Percentiles rank a stretch among this genome's conserved stretches.
phyloP scores from a whole-genome alignment of 1,140 invertebrate genomes.

The Panagrolaimus sp. region DNA sequence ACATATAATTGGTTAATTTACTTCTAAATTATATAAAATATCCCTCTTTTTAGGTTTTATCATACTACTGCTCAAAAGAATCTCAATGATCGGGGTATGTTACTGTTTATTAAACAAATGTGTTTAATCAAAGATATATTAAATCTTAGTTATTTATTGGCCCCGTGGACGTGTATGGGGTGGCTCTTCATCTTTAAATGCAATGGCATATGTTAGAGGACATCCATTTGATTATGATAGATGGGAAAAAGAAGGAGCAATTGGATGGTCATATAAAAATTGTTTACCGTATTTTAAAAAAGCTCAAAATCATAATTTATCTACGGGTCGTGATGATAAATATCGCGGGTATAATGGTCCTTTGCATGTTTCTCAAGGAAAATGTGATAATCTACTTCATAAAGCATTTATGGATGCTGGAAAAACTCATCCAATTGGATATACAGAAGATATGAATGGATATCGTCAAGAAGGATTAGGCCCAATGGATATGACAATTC shows the following conservation, averaged over 20 bases:
- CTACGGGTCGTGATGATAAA: slow-evolving; percentile 59
- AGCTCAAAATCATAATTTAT: slow-evolving; percentile 48
- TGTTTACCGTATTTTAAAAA: slow-evolving; percentile 63
- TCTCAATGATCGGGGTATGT: slow-evolving; percentile 58
- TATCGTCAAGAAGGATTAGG: slow-evolving; percentile 61
- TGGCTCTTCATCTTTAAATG: slow-evolving; percentile 87
- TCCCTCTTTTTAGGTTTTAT: slow-evolving; percentile 57
- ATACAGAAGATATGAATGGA: slow-evolving; percentile 64
- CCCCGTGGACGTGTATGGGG: slow-evolving; percentile 64
- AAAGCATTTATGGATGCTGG: slow-evolving; percentile 52
- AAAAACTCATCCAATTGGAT: slow-evolving; percentile 60
- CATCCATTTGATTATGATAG: slow-evolving; percentile 85
- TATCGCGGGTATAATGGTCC: slow-evolving; percentile 60
- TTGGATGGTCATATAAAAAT: slow-evolving; percentile 78
- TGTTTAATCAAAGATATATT: too few species aligned
- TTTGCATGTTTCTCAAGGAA: slow-evolving; percentile 60
- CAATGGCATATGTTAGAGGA: slow-evolving; percentile 91
- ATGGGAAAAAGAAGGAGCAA: slow-evolving; percentile 81
- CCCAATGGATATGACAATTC: slow-evolving; percentile 60
- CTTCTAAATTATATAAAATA: slow-evolving; percentile 9
- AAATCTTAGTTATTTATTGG: slow-evolving; percentile 60
- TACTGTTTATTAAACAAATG: too few species aligned
- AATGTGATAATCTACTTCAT: slow-evolving; percentile 60
- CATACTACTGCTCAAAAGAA: slow-evolving; percentile 61
- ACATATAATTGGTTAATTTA: slow-evolving; percentile 61